These are phyloP conservation scores for Cyclina sinensis DNA, from an alignment of 1,140 invertebrate genomes.

Conservation along the genomic window DNA sequence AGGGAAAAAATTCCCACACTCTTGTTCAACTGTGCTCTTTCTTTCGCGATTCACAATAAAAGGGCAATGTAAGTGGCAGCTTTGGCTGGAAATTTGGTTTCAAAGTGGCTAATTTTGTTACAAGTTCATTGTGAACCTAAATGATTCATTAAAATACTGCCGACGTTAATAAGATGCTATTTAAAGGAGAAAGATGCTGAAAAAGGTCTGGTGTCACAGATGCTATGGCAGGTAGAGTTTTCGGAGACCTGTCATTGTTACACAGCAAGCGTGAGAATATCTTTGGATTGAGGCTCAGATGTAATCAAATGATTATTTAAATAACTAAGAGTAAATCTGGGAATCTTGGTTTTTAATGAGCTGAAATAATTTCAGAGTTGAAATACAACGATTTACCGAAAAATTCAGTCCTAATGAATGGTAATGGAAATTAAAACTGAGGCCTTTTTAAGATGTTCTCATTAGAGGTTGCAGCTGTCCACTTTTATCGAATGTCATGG, in stretches of 20 bases:
- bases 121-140: neutral
- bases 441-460: too few species aligned
- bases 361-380: too few species aligned
- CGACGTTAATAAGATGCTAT: conserved; percentile 8
- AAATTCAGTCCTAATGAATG: too few species aligned
- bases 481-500: too few species aligned
- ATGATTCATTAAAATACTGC: conserved; percentile 10
- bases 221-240: neutral
- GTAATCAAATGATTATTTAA: too few species aligned
- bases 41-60: neutral
- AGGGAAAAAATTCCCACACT: neutral
- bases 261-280: too few species aligned
- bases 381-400: too few species aligned
- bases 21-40: neutral
- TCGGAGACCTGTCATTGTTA: neutral
- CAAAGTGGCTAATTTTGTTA: conserved; percentile 21
- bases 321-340: too few species aligned
- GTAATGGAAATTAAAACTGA: too few species aligned
- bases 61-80: neutral
- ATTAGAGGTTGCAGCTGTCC: too few species aligned
- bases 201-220: neutral
- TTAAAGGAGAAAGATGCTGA: neutral
- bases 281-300: too few species aligned
- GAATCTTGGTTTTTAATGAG: too few species aligned
- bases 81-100: neutral